phyloP scores from a whole-genome alignment of 2,888 invertebrate genomes.

The Latrodectus elegans region DNA sequence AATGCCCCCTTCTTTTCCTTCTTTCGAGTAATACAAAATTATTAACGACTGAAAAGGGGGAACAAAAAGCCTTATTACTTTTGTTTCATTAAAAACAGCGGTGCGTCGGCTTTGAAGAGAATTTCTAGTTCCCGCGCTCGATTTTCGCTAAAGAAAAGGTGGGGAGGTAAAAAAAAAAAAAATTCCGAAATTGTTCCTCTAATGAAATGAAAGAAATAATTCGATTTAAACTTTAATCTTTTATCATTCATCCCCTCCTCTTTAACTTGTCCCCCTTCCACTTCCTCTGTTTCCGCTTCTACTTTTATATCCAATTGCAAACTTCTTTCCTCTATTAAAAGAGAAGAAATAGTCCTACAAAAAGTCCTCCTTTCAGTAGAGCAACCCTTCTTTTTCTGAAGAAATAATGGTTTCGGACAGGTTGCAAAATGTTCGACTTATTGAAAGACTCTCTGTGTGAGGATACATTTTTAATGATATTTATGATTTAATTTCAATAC shows the following conservation, averaged over 20 bases:
- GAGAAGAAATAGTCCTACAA: too few species aligned
- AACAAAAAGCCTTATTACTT: slow-evolving; percentile 67
- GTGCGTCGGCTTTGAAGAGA: slow-evolving; percentile 27
- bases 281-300: background rate
- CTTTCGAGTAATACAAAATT: slow-evolving; percentile 61
- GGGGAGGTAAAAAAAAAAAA: slow-evolving; percentile 38
- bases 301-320: too few species aligned
- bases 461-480: too few species aligned
- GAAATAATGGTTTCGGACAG: too few species aligned
- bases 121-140: slow-evolving; percentile 49
- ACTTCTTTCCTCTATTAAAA: too few species aligned
- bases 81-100: slow-evolving; percentile 68
- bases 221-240: slow-evolving; percentile 69
- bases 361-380: too few species aligned
- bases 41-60: slow-evolving; percentile 59
- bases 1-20: slow-evolving; percentile 31
- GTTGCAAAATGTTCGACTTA: too few species aligned
- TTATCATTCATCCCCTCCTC: slow-evolving; percentile 63
- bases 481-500: too few species aligned
- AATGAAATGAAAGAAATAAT: slow-evolving; percentile 69
- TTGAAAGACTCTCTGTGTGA: too few species aligned
- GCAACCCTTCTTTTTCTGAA: too few species aligned
- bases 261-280: slow-evolving; percentile 2
- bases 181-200: slow-evolving; percentile 58
- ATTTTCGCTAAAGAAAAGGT: slow-evolving; percentile 53